These are phyloP conservation scores for Autographa gamma DNA, from an alignment of 2,888 invertebrate species.

Conservation along the genomic window DNA sequence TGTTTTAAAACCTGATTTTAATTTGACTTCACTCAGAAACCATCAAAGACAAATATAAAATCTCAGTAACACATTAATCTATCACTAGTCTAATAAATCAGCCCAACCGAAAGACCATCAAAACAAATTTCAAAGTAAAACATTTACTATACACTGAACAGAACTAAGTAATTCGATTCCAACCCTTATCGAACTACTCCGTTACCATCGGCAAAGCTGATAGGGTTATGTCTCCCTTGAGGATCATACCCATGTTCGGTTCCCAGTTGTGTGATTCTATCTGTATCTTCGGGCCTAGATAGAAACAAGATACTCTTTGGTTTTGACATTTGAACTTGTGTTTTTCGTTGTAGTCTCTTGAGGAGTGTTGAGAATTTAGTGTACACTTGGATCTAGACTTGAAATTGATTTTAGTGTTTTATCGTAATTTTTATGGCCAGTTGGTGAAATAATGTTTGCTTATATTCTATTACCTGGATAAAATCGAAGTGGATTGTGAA, in stretches of 20 bases:
- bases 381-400: no score
- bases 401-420: no score
- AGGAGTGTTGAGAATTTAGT: constrained; percentile 1
- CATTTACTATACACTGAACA: constrained; percentile 36
- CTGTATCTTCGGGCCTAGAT: constrained; percentile 37
- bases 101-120: background rate
- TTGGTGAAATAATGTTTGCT: no score
- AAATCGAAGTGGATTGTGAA: no score
- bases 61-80: no score
- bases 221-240: constrained; percentile 53
- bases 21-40: no score
- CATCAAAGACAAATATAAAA: no score
- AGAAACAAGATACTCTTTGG: constrained; percentile 26
- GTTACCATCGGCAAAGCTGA: constrained; percentile 46
- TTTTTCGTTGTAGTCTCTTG: constrained; percentile 11
- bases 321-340: constrained; percentile 37
- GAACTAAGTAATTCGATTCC: constrained; percentile 49
- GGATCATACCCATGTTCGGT: constrained; percentile 37
- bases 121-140: constrained; percentile 20
- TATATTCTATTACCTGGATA: no score
- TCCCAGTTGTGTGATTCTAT: constrained; percentile 52
- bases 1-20: no score
- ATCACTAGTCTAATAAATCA: no score
- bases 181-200: constrained; percentile 53
- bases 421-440: no score